Evolutionary conservation across 2,797 vertebrate genomes (phyloP).

Genomic region (Sylvilagus floridanus): DNA sequence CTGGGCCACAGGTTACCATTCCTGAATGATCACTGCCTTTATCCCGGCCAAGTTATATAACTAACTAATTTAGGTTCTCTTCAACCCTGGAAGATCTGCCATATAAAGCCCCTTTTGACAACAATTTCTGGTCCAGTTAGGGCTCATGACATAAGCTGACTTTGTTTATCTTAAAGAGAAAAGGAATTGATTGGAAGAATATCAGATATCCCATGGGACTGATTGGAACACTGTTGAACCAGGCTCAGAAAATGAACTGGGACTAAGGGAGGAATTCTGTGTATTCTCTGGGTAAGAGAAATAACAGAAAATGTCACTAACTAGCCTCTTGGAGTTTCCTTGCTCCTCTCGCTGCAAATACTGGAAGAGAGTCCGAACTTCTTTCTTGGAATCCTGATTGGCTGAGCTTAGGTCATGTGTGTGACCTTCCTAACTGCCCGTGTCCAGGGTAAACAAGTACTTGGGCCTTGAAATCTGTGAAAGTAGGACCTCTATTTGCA

Average conservation of each 20-base stretch:
- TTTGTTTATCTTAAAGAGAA: constrained; percentile 36
- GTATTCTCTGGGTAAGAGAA: neutral
- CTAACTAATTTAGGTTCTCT: neutral
- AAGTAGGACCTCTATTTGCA: neutral
- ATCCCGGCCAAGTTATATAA: neutral
- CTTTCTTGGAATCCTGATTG: neutral
- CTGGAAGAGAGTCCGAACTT: constrained; percentile 17
- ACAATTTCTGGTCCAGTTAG: constrained; percentile 1
- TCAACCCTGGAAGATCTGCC: neutral
- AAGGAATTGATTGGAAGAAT: neutral
- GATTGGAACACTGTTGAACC: neutral
- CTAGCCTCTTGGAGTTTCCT: neutral
- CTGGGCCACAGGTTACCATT: neutral
- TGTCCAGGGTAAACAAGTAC: constrained; percentile 5
- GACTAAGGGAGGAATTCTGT: neutral
- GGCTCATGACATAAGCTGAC: neutral
- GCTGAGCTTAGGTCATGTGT: neutral
- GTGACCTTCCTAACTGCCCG: neutral
- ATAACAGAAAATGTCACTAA: neutral
- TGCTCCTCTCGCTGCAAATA: neutral
- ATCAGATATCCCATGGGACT: neutral
- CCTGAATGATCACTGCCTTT: neutral
- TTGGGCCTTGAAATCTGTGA: constrained; percentile 21
- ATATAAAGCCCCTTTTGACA: neutral
- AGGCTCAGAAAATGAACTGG: neutral